Percentiles rank a stretch among this genome's conserved stretches.
These are phyloP conservation scores for Plusia festucae DNA, from an alignment of 2,888 invertebrate species.

Conservation along the genomic window DNA sequence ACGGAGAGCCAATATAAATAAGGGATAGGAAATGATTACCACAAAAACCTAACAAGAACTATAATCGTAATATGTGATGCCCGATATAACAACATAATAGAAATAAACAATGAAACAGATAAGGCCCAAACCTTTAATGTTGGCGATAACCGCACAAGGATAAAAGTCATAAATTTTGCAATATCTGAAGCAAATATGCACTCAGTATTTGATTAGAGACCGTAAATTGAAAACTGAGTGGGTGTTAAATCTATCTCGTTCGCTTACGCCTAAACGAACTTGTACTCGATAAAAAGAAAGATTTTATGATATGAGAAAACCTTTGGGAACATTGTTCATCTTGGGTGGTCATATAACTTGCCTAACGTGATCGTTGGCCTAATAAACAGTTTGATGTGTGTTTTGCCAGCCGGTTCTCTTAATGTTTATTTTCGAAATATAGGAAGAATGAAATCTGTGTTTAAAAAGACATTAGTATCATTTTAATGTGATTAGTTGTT, in stretches of 20 bases:
- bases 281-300: conserved; percentile 83
- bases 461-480: conserved; percentile 51
- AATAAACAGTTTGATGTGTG: conserved; percentile 81
- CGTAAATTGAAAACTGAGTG: conserved; percentile 77
- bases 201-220: conserved; percentile 71
- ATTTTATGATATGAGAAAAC: conserved; percentile 86
- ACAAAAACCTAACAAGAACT: conserved; percentile 8
- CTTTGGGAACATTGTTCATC: conserved; percentile 84
- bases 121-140: conserved; percentile 56
- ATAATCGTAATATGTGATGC: conserved; percentile 26
- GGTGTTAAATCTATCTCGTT: conserved; percentile 83
- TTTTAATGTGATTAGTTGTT: conserved; percentile 47
- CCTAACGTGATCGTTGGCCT: conserved; percentile 76
- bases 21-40: not conserved
- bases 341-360: conserved; percentile 84
- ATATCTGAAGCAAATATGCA: conserved; percentile 69
- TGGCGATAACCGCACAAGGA: conserved; percentile 61
- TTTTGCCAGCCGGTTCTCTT: conserved; percentile 73
- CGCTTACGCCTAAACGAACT: conserved; percentile 74
- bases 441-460: conserved; percentile 68
- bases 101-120: conserved; percentile 54
- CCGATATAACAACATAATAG: conserved; percentile 39
- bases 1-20: not conserved
- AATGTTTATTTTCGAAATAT: conserved; percentile 80
- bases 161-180: conserved; percentile 67